Percentiles rank a stretch among this genome's conserved stretches.
Conservation (phyloP, 2,113 vertebrate genomes). For the Mungos mungo region DNA sequence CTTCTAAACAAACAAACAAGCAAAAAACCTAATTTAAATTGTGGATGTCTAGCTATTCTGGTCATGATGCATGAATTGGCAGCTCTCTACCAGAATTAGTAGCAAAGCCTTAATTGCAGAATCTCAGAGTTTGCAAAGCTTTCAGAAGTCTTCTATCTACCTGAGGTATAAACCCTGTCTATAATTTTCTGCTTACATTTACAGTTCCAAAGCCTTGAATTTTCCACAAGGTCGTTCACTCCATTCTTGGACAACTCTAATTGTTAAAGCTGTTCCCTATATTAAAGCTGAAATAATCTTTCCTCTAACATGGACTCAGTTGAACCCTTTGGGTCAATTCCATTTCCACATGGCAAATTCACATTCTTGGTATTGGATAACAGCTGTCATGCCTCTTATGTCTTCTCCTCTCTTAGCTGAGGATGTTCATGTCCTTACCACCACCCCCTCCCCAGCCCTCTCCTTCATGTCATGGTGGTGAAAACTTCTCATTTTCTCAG, state of each 20-base stretch:
- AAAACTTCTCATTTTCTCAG: not conserved
- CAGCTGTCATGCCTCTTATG: not conserved
- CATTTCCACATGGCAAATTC: not conserved
- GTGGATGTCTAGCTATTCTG: not conserved
- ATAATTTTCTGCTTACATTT: constrained; percentile 37
- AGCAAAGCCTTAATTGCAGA: not conserved
- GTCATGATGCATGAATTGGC: not conserved
- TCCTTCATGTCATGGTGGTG: not conserved
- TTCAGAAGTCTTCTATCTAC: not conserved
- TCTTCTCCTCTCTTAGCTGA: not conserved
- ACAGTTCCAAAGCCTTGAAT: not conserved
- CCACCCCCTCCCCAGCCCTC: not conserved
- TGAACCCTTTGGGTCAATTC: not conserved
- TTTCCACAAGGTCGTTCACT: not conserved
- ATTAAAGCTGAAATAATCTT: not conserved
- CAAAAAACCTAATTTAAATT: not conserved
- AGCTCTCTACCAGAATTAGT: not conserved
- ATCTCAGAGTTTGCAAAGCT: constrained; percentile 16
- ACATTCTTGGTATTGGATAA: not conserved
- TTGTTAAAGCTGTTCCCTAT: not conserved
- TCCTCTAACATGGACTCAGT: not conserved
- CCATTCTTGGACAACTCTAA: not conserved
- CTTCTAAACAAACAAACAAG: not conserved
- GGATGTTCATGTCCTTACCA: not conserved
- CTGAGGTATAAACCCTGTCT: not conserved